Evolutionary conservation across 2,113 vertebrate species (phyloP).

Genomic region (Pitta sordida): DNA sequence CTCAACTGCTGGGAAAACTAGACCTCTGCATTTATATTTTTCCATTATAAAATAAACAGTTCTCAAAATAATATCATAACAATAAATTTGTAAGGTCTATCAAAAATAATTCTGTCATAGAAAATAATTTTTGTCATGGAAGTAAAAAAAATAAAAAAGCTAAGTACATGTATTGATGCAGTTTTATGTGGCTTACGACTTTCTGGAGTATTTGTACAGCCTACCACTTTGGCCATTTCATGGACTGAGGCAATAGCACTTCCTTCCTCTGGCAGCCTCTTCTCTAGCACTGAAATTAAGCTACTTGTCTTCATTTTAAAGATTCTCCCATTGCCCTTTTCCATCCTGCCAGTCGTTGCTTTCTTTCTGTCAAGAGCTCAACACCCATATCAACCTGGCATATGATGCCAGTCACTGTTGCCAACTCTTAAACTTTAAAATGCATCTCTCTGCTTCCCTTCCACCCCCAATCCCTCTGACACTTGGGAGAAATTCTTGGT

Average conservation of each 20-base stretch:
- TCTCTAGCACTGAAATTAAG: neutral
- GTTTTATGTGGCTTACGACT: neutral
- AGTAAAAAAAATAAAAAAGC: neutral
- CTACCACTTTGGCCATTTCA: neutral
- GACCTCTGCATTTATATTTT: neutral
- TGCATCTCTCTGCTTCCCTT: neutral
- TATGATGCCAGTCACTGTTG: neutral
- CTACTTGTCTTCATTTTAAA: neutral
- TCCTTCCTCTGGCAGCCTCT: neutral
- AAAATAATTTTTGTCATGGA: no score
- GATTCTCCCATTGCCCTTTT: constrained; percentile 33
- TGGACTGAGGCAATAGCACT: neutral
- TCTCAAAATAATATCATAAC: constrained; percentile 1
- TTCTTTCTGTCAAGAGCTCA: constrained; percentile 44
- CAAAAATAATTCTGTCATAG: neutral
- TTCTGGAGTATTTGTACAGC: neutral
- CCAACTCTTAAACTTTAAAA: constrained; percentile 30
- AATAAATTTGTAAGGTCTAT: neutral
- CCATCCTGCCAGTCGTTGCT: neutral
- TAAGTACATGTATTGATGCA: neutral
- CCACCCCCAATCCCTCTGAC: neutral
- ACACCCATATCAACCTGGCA: constrained; percentile 37
- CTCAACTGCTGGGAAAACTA: neutral
- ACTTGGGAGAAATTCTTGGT: neutral
- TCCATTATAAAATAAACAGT: constrained; percentile 6